Evolutionary conservation across 1,140 invertebrate genomes (phyloP).

Genomic region (Pogonomyrmex barbatus): DNA sequence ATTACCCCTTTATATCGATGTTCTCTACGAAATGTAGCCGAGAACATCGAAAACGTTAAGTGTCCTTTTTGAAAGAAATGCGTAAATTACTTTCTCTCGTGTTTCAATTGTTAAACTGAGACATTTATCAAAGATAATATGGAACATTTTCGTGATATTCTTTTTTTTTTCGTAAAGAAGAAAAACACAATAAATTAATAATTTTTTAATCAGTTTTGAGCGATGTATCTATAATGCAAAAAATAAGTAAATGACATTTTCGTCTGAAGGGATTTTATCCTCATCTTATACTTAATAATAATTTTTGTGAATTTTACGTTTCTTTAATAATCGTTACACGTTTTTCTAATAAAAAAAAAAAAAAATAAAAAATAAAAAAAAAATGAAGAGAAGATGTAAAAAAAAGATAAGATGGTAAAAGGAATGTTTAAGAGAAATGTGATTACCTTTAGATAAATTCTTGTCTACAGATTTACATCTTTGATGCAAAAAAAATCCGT

Average conservation of each 20-base stretch:
- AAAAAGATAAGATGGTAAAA: not conserved
- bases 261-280: not conserved
- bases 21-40: slow-evolving; percentile 42
- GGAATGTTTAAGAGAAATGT: not conserved
- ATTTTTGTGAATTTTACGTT: not conserved
- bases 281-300: not conserved
- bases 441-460: not conserved
- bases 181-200: not conserved
- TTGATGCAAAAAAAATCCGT: not conserved
- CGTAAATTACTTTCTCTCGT: slow-evolving; percentile 41
- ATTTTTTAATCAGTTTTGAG: not conserved
- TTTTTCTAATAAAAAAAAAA: too few relatives aligned
- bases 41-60: slow-evolving; percentile 25
- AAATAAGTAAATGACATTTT: not conserved
- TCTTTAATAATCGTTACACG: not conserved
- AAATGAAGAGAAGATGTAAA: not conserved
- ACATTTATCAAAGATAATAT: not conserved
- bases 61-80: not conserved
- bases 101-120: slow-evolving; percentile 8
- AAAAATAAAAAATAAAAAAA: too few relatives aligned
- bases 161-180: not conserved
- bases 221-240: not conserved
- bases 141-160: not conserved
- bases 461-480: not conserved
- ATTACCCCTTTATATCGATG: slow-evolving; percentile 62